These are phyloP conservation scores for Crenichthys baileyi DNA, from an alignment of 2,797 vertebrate genomes.

Conservation along the genomic window DNA sequence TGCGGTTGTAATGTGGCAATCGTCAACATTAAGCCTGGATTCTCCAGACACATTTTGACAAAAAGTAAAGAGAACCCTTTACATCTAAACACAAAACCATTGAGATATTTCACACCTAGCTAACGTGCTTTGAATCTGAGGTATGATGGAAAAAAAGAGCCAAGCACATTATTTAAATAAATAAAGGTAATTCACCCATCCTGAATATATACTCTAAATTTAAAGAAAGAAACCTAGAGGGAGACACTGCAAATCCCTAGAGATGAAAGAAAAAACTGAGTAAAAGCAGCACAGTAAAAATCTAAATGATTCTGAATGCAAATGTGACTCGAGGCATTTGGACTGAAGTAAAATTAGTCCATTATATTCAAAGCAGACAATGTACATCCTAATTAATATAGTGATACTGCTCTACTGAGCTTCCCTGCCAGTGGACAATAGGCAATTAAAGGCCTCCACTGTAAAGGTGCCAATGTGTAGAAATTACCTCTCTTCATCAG, in stretches of 20 bases:
- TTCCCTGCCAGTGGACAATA: conserved; percentile 58
- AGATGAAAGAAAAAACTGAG: background rate
- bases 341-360: conserved; percentile 46
- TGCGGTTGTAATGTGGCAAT: background rate
- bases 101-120: background rate
- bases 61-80: background rate
- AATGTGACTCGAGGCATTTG: conserved; percentile 24
- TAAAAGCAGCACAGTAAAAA: conserved; percentile 3
- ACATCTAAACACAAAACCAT: background rate
- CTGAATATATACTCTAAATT: background rate
- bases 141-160: background rate
- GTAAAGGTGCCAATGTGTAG: conserved; percentile 55
- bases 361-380: conserved; percentile 55
- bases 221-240: background rate
- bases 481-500: conserved; percentile 34
- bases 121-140: background rate
- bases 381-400: conserved; percentile 62
- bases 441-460: conserved; percentile 53
- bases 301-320: conserved; percentile 34
- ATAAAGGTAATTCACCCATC: background rate
- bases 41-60: background rate
- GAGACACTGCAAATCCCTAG: background rate
- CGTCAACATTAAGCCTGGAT: background rate
- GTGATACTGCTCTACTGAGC: conserved; percentile 57
- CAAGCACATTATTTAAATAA: background rate